Evolutionary conservation across 2,888 invertebrate genomes (phyloP), one percentile per base, ranked within the genome.

Genomic region (Drosophila mettleri): DNA sequence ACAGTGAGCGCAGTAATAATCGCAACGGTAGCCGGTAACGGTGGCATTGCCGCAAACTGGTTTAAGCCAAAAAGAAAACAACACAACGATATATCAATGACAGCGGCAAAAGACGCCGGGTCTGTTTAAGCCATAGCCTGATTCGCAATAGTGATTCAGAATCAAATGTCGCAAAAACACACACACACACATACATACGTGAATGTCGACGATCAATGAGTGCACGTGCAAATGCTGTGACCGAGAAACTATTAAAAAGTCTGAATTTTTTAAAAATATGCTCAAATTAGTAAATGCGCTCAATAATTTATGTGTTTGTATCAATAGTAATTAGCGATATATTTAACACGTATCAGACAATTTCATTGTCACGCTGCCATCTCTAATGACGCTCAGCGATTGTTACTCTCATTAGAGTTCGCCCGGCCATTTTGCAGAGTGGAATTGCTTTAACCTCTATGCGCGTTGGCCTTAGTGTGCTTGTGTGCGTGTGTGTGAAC

Each of bases 11-110:
- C 49, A 61, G 55, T 59, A 48, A 70, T 61, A 76, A 72, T 68
- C 68, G 52, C 65, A 64, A 76, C 72, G 52, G 73, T 78, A 69
- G 83, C 84, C 82, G 86, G 82, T 71, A 82, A 83, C 62, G 73
- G 73, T 64, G 73, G 69, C 80, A 78, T 53, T 81, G 74, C 73
- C 63, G 72, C 68, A 80, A 85, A 86, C 86, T 60, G 84, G 84
- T 86, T 83, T 78, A 53, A 54, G 46, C 36, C 61, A 58, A 58
- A 60, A 27, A 29, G 39, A 51, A 58, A 75, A 55, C 57, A 59
- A 57, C 59, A 41, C 27, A n/a, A n/a, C 43, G 43, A 45, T 45
- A 62, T 33, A 41, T 54, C 36, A 66, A 57, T 55, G 65, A 48
- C 62, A 59, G 41, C 58, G 59, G 43, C 45, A 34, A 74, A 67